phyloP scores from a whole-genome alignment of 2,113 vertebrate species.

The Corythornis madagascariensis region DNA sequence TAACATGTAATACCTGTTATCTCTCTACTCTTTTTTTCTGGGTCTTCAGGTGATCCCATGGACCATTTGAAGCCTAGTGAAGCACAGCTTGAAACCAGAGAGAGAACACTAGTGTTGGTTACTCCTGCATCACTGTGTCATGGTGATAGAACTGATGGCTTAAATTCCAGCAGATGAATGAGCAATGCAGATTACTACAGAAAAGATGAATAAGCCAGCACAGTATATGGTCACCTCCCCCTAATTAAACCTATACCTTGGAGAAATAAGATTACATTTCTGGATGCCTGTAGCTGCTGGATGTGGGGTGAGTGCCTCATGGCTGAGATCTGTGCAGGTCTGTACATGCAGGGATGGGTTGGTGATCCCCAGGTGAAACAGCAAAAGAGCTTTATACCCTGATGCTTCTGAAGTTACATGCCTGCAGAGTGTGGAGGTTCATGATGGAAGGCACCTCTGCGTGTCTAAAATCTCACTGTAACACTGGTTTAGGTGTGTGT shows the following conservation, averaged over 20 bases:
- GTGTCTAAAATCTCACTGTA: background rate
- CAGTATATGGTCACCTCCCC: background rate
- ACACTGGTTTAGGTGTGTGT: background rate
- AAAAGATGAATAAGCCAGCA: background rate
- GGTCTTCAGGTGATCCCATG: background rate
- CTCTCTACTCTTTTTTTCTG: background rate
- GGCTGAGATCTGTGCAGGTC: rapidly evolving
- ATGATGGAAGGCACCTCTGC: background rate
- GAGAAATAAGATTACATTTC: background rate
- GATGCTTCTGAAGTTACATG: background rate
- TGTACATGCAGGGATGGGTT: no score
- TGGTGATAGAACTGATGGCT: no score
- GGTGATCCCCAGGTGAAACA: background rate
- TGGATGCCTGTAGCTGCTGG: background rate
- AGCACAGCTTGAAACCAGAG: background rate
- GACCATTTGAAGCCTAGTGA: background rate
- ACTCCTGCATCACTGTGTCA: background rate
- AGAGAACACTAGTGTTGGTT: background rate
- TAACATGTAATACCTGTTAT: background rate
- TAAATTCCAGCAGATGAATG: background rate
- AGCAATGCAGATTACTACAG: background rate
- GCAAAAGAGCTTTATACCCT: background rate
- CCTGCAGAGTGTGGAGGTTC: background rate
- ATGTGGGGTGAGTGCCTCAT: background rate
- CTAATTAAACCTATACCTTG: background rate